phyloP scores from a whole-genome alignment of 2,113 vertebrate genomes.

The Grantiella picta region DNA sequence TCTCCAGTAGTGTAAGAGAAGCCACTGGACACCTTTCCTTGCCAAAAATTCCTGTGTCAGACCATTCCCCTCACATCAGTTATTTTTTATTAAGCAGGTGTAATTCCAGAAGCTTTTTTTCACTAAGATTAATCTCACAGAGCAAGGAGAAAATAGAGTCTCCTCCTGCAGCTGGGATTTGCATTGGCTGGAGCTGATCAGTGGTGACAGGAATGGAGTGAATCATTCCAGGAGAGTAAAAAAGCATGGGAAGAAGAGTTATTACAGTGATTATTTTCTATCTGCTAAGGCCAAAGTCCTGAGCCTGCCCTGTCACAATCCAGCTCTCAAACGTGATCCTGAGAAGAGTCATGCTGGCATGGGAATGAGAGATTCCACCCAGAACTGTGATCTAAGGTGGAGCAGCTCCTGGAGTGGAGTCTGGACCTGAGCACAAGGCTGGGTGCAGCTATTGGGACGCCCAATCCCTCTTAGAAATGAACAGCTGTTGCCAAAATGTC shows the following conservation, averaged over 20 bases:
- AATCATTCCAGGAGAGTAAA: neutral
- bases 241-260: neutral
- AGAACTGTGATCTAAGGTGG: neutral
- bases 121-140: neutral
- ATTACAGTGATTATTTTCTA: neutral
- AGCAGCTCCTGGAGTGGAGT: neutral
- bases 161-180: neutral
- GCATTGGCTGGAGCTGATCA: neutral
- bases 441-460: too few relatives aligned
- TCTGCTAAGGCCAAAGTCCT: neutral
- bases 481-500: neutral
- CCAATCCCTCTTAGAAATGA: neutral
- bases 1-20: neutral
- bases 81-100: neutral
- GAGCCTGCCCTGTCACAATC: neutral
- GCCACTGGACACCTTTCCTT: neutral
- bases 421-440: neutral
- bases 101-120: neutral
- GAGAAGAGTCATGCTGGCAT: neutral
- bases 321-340: neutral
- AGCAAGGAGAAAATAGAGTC: neutral
- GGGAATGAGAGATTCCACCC: neutral
- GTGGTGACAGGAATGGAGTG: neutral
- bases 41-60: neutral
- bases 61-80: neutral